These are phyloP conservation scores for Ectropis grisescens DNA, from an alignment of 1,140 invertebrate species.

Conservation along the genomic window DNA sequence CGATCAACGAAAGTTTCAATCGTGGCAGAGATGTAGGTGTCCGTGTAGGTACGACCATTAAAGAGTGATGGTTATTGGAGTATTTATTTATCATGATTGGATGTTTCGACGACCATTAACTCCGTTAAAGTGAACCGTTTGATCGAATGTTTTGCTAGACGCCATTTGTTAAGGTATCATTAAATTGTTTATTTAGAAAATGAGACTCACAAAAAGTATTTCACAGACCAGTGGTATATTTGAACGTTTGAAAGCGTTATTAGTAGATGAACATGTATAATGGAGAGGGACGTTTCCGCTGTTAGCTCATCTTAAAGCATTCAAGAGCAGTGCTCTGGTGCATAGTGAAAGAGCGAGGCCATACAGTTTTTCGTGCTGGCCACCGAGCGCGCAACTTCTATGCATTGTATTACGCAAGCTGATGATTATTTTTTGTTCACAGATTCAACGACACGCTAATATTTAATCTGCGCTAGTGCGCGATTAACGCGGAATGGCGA, in stretches of 20 bases:
- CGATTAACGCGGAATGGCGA: constrained; percentile 55
- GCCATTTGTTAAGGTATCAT: too few relatives aligned
- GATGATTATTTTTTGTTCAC: constrained; percentile 39
- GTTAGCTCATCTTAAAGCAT: constrained; percentile 25
- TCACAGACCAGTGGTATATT: too few relatives aligned
- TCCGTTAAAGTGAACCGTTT: too few relatives aligned
- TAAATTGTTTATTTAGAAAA: too few relatives aligned
- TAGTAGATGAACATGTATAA: constrained; percentile 14
- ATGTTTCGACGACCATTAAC: too few relatives aligned
- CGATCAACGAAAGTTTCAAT: constrained; percentile 51
- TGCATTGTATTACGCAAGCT: constrained; percentile 40
- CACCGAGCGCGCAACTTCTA: constrained; percentile 25
- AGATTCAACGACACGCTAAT: constrained; percentile 37
- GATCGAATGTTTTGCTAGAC: too few relatives aligned
- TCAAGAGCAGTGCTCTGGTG: constrained; percentile 28
- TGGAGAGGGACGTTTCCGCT: constrained; percentile 14
- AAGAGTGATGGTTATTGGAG: too few relatives aligned
- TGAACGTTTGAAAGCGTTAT: too few relatives aligned
- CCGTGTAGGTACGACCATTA: too few relatives aligned
- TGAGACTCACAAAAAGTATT: too few relatives aligned
- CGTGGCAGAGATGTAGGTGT: constrained; percentile 33
- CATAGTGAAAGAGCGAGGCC: constrained; percentile 54
- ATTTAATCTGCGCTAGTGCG: constrained; percentile 32
- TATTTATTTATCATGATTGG: too few relatives aligned
- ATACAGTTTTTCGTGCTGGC: constrained; percentile 27